Conservation (phyloP, 2,888 invertebrate genomes). For the Ophioninae sp. region DNA sequence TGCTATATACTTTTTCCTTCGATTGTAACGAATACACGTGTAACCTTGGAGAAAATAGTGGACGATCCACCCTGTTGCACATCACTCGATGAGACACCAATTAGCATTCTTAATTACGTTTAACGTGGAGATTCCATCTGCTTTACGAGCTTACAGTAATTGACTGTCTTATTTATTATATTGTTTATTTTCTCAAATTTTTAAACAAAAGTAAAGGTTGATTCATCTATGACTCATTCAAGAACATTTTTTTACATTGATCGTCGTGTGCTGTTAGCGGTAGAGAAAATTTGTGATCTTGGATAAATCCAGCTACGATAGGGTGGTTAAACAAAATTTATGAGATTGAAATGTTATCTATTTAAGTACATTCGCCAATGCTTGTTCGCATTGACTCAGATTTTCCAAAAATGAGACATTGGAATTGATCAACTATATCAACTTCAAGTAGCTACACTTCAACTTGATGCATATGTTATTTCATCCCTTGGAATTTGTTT, state of each 20-base stretch:
- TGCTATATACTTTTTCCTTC: conserved; percentile 16
- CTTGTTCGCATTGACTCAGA: background rate
- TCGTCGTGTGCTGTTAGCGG: background rate
- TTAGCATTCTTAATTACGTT: background rate
- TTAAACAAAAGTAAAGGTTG: background rate
- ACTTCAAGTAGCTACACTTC: too few species aligned
- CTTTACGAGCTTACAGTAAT: background rate
- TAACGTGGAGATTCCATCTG: background rate
- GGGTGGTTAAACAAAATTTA: too few species aligned
- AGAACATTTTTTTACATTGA: too few species aligned
- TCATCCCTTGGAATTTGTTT: too few species aligned
- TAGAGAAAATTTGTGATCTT: too few species aligned
- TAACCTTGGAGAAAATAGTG: background rate
- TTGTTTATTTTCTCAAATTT: background rate
- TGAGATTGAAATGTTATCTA: too few species aligned
- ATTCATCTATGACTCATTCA: background rate
- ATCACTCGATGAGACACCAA: background rate
- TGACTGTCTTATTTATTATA: background rate
- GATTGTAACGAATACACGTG: conserved; percentile 8
- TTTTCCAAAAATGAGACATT: background rate
- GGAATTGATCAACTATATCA: too few species aligned
- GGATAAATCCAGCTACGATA: too few species aligned
- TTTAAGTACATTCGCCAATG: too few species aligned
- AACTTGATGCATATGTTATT: too few species aligned
- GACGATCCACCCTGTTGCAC: conserved; percentile 26